A percentile compares a stretch with the other conserved stretches of the same genome.
Conservation (phyloP, 2,888 invertebrate genomes). For the Nomada lathburiana region DNA sequence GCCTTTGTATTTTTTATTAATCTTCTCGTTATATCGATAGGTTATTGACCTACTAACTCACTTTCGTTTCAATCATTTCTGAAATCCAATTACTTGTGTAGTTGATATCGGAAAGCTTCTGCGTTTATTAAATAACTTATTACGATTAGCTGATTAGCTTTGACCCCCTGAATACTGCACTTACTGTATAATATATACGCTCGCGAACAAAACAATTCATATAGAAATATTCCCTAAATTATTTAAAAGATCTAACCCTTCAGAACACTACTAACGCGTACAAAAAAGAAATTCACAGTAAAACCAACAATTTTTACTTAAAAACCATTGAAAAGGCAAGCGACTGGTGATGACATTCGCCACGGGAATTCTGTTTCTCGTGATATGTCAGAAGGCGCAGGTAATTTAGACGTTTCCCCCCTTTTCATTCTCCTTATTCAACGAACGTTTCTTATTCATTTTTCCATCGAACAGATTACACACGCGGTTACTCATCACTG, state of each 20-base stretch:
- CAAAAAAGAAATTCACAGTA: neutral
- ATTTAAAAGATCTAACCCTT: no score
- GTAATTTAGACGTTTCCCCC: slow-evolving; percentile 6
- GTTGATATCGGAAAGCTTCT: neutral
- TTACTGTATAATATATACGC: no score
- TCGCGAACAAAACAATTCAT: no score
- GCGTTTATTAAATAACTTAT: neutral
- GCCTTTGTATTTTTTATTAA: neutral
- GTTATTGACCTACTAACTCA: neutral
- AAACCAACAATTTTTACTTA: neutral
- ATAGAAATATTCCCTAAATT: no score
- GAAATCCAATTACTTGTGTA: neutral
- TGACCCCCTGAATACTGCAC: no score
- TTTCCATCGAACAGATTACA: neutral
- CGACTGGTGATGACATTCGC: slow-evolving; percentile 32
- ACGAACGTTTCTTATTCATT: neutral
- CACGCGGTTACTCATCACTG: neutral
- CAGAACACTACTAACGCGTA: neutral
- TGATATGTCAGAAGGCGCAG: slow-evolving; percentile 10
- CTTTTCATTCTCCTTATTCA: neutral
- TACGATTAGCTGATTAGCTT: no score
- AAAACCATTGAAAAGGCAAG: slow-evolving; percentile 10
- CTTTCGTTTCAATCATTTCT: neutral
- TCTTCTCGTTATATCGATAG: neutral
- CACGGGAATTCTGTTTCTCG: slow-evolving; percentile 12